phyloP scores from a whole-genome alignment of 2,113 vertebrate species.

The Prolemur simus region DNA sequence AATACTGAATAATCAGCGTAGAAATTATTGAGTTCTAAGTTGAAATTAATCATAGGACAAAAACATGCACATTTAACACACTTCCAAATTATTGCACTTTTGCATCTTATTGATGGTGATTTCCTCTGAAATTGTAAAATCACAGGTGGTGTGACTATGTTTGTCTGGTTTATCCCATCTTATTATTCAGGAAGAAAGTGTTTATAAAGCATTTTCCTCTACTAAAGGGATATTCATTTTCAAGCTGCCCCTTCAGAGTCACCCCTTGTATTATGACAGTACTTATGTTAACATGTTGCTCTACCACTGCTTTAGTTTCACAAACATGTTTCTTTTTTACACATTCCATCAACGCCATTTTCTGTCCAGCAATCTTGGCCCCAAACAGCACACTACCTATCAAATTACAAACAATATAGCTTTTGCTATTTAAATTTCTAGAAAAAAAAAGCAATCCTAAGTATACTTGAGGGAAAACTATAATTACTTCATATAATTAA shows the following conservation, averaged over 20 bases:
- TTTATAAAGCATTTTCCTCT: background rate
- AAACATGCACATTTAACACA: background rate
- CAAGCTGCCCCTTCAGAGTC: background rate
- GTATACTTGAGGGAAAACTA: constrained; percentile 59
- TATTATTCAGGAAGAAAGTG: background rate
- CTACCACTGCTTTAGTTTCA: background rate
- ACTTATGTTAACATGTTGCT: background rate
- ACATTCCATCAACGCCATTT: background rate
- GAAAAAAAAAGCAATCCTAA: constrained; percentile 19
- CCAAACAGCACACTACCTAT: background rate
- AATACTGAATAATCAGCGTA: background rate
- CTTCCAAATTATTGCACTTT: background rate
- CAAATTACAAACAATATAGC: background rate
- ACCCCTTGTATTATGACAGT: background rate
- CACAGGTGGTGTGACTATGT: background rate
- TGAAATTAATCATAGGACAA: constrained; percentile 48
- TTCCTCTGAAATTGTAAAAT: constrained; percentile 36
- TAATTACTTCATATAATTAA: constrained; percentile 57
- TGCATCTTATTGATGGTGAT: background rate
- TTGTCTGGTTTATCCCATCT: background rate
- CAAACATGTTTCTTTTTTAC: background rate
- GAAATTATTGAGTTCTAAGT: constrained; percentile 37
- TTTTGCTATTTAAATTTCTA: constrained; percentile 44
- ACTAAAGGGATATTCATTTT: background rate
- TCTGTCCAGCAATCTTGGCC: background rate